Percentiles rank a stretch among this genome's conserved stretches.
Evolutionary conservation across 2,113 vertebrate genomes (phyloP).

Genomic region (Neoarius graeffei): DNA sequence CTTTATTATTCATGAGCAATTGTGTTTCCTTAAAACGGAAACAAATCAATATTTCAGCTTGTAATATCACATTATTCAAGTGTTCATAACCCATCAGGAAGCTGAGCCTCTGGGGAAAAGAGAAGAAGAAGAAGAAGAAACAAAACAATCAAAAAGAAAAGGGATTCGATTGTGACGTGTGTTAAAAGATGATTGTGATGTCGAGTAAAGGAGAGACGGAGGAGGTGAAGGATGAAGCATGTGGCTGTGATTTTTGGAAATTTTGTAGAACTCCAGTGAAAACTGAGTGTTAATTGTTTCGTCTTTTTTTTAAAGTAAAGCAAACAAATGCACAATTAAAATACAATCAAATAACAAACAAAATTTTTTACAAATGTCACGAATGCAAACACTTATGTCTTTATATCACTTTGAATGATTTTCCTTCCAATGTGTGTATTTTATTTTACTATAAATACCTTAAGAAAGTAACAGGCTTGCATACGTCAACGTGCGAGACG

Average conservation of each 20-base stretch:
- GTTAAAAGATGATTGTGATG: slow-evolving; percentile 9
- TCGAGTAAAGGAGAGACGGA: neutral
- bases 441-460: neutral
- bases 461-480: neutral
- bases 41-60: neutral
- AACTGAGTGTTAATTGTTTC: no score
- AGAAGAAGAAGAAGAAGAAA: neutral
- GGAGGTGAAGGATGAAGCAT: neutral
- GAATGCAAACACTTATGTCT: neutral
- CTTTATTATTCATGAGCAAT: neutral
- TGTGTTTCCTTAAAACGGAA: neutral
- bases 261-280: neutral
- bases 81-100: neutral
- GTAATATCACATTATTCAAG: no score
- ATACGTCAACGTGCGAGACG: no score
- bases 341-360: neutral
- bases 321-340: neutral
- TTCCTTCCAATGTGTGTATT: neutral
- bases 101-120: neutral
- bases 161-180: neutral
- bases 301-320: neutral
- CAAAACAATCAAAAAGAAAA: neutral
- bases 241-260: neutral
- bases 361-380: neutral
- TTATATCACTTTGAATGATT: neutral